A percentile compares a stretch with the other conserved stretches of the same genome.
These are phyloP conservation scores for Stylophora pistillata DNA, from an alignment of 64 coral and sea anemone species.

Conservation along the genomic window DNA sequence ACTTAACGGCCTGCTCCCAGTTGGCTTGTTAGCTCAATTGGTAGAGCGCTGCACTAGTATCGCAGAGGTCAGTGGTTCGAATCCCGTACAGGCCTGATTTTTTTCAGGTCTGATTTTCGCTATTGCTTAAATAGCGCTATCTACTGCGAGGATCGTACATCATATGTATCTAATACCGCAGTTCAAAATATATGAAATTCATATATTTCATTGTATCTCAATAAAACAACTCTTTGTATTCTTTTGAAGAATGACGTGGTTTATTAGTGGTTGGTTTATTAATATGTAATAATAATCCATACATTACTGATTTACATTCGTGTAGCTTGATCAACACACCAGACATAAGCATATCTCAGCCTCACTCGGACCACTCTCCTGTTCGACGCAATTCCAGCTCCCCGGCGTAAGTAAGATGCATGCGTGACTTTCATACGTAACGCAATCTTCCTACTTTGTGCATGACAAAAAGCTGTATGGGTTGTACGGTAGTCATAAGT, in stretches of 20 bases:
- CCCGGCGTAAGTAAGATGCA: constrained; percentile 24
- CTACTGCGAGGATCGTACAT: too few species aligned
- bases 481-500: neutral
- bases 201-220: too few species aligned
- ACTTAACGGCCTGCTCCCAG: too few species aligned
- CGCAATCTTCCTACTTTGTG: neutral
- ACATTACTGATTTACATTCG: constrained; percentile 11
- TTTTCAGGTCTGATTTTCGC: too few species aligned
- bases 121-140: too few species aligned
- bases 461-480: neutral
- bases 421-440: constrained; percentile 7
- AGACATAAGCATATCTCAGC: constrained; percentile 15
- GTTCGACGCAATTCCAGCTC: neutral
- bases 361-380: neutral
- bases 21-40: too few species aligned
- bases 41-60: too few species aligned
- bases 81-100: too few species aligned
- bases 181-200: too few species aligned
- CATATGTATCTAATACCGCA: too few species aligned
- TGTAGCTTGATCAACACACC: constrained; percentile 40
- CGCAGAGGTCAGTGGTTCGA: too few species aligned
- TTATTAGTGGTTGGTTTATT: neutral
- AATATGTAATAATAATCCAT: constrained; percentile 16
- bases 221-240: too few species aligned
- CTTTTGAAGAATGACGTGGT: neutral